These are phyloP conservation scores for Zaprionus nigranus DNA, from an alignment of 1,140 invertebrate species.

Conservation along the genomic window DNA sequence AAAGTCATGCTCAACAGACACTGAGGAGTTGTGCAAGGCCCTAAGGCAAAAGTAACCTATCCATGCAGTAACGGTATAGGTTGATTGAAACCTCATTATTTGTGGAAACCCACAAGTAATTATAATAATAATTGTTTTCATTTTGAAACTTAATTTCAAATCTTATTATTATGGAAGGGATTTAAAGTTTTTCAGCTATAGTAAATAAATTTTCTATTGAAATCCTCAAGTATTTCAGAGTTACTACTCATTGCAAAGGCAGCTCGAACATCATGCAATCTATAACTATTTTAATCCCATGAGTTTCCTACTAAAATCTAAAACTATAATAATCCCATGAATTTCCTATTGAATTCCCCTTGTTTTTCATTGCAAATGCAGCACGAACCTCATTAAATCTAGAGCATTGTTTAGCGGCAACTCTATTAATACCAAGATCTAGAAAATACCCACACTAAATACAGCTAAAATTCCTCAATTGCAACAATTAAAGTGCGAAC, in stretches of 20 bases:
- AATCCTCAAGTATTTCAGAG: too few species aligned
- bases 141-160: not conserved
- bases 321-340: not conserved
- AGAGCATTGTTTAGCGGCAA: not conserved
- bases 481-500: slow-evolving; percentile 31
- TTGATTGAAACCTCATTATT: not conserved
- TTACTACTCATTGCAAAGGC: too few species aligned
- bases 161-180: too few species aligned
- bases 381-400: not conserved
- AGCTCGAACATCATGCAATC: too few species aligned
- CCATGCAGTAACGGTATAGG: not conserved
- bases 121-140: not conserved
- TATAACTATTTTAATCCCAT: too few species aligned
- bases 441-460: not conserved
- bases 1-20: slow-evolving; percentile 26
- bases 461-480: slow-evolving; percentile 13
- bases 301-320: too few species aligned
- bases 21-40: slow-evolving; percentile 7
- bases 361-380: not conserved
- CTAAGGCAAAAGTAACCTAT: not conserved
- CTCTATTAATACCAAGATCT: not conserved
- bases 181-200: too few species aligned
- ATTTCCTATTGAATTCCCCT: not conserved
- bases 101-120: not conserved
- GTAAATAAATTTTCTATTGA: too few species aligned